Base-by-base conservation (phyloP, 2,888 invertebrate species). In the Pammene fasciana region DNA sequence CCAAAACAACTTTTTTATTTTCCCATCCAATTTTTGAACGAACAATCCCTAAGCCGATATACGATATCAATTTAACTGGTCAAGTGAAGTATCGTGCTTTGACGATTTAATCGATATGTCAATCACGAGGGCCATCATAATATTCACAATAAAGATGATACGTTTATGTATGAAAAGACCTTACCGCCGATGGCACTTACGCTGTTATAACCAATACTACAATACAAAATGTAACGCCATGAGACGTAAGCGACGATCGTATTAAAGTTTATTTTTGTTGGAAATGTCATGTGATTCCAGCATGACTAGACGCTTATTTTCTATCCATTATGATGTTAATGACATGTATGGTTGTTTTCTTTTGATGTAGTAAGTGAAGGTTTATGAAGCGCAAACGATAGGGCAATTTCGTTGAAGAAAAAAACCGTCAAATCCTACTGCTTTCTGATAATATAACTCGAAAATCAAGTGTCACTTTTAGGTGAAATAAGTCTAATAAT, bases 61-160 rank as follows among this genome's bases (percentile, higher is more conserved):
- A n/a, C 10, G 14, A 46, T 60, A 62, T 62, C 61, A 26, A 50
- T 50, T 45, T 57, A 18, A 57, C 18, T 26, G 16, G 48, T 48
- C 18, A 26, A 26, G 11, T 26, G n/a, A n/a, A n/a, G 50, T 26
- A 50, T 52, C 50, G 26, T 10, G 13, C n/a, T 10, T 14, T 7
- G 41, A 50, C 41, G 50, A 48, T 50, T 16, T 62, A 62, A 62
- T 62, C 38, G 52, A 62, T 26, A 52, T 7, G 62, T 62, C 62
- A 62, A 52, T 62, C 62, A 62, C 18, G 5, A 16, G 11, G 18
- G 26, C 50, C 52, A 52, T 62, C 38, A 62, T 62, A 62, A 50
- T 36, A 54, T 54, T 26, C 54, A 52, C 26, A n/a, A 54, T 9
- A 54, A 34, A n/a, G 34, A 9, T n/a, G n/a, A 3, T 8, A 13